Percentiles rank a stretch among this genome's conserved stretches.
phyloP scores from a whole-genome alignment of 2,113 vertebrate species.

The Brachionichthys hirsutus region DNA sequence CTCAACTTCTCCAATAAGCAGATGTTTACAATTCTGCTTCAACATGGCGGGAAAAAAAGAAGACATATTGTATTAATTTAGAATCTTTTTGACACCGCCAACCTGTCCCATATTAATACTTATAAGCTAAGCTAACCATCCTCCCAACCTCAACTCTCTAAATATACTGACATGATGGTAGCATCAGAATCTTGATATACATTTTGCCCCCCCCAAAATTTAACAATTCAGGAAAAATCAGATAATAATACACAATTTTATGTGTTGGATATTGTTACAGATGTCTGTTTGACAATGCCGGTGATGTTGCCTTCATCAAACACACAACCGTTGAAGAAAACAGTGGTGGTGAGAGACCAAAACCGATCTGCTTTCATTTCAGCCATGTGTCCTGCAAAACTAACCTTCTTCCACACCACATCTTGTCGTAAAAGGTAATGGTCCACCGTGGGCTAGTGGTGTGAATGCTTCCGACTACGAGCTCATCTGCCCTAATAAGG shows the following conservation, averaged over 20 bases:
- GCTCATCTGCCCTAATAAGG: slow-evolving; percentile 67
- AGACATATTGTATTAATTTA: too few relatives aligned
- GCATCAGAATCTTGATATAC: too few relatives aligned
- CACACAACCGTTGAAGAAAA: slow-evolving; percentile 83
- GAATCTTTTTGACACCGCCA: too few relatives aligned
- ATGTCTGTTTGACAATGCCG: slow-evolving; percentile 82
- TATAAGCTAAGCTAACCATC: too few relatives aligned
- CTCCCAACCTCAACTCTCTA: too few relatives aligned
- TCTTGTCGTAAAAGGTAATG: slow-evolving; percentile 36
- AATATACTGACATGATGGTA: too few relatives aligned
- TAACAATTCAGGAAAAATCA: not conserved
- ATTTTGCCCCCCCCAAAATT: too few relatives aligned
- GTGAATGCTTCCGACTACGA: slow-evolving; percentile 47
- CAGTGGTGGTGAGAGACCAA: slow-evolving; percentile 72
- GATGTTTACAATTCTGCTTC: too few relatives aligned
- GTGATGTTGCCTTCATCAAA: slow-evolving; percentile 90
- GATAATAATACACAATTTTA: not conserved
- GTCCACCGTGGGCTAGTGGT: slow-evolving; percentile 52
- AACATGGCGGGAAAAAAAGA: too few relatives aligned
- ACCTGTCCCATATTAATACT: too few relatives aligned
- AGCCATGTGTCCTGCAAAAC: not conserved
- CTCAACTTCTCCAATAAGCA: too few relatives aligned
- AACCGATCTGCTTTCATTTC: not conserved
- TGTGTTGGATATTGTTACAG: slow-evolving; percentile 72
- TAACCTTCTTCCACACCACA: not conserved